Evolutionary conservation across 2,888 invertebrate genomes (phyloP), one percentile per base, ranked within the genome.

Genomic region (Apodemia duryi): DNA sequence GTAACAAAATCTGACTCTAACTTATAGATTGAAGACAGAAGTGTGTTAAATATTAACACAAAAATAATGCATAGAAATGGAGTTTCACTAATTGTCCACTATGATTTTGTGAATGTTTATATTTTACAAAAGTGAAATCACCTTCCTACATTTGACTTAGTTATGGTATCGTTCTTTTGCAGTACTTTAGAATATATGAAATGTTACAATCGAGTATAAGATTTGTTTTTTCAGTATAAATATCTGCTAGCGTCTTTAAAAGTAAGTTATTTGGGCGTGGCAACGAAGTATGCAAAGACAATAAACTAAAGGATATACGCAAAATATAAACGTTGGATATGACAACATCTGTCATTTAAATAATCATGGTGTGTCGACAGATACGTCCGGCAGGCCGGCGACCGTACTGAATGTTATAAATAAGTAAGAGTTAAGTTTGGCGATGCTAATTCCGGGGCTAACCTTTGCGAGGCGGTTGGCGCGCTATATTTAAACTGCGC

Each of bases 391-490:
- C 38, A 62, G 49, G 46, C 43, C 62, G 75, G 75, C 73, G 77
- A 77, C 73, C 80, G 70, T 71, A 76, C 70, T 68, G 70, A 67
- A 66, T 64, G 76, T 70, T 81, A 77, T 85, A 87, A 88, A 88
- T 88, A 89, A 89, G 85, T 82, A 73, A 68, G 74, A 76, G 86
- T 88, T 88, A 89, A 89, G 87, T 88, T 88, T 87, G 84, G 86
- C 80, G 70, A 69, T 71, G 83, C 88, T 88, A 87, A 86, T 82
- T 89, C 79, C 77, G 86, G 79, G 77, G 77, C 72, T 80, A 83
- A 86, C 88, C 89, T 89, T 89, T 89, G 89, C 78, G 84, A 83
- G 81, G 84, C 79, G 77, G 79, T 78, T 77, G 76, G 81, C 76
- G 72, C 68, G 70, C 80, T 89, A 89, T 85, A 82, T 80, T 82